Evolutionary conservation across 2,113 vertebrate genomes (phyloP).

Genomic region (Butastur rufipennis): DNA sequence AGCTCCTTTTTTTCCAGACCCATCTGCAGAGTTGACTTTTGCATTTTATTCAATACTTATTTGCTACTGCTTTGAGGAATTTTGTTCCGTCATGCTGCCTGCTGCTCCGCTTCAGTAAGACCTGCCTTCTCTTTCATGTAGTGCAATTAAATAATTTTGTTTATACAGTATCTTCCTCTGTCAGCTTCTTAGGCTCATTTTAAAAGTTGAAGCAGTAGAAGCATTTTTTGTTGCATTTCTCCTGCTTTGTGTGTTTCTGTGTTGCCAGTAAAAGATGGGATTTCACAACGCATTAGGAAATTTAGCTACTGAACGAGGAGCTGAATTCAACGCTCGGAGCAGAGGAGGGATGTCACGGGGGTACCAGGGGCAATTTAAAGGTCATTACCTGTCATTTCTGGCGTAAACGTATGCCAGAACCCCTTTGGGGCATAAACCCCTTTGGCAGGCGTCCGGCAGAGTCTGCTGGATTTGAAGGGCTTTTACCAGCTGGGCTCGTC

Average conservation of each 20-base stretch:
- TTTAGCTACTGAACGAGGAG: neutral
- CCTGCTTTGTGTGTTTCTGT: neutral
- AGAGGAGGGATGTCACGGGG: neutral
- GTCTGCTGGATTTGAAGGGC: neutral
- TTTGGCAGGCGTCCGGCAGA: neutral
- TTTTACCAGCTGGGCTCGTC: neutral
- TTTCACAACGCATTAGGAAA: neutral
- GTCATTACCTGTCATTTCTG: neutral
- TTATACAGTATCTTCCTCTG: neutral
- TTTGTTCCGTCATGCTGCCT: neutral
- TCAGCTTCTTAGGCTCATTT: neutral
- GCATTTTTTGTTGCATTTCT: neutral
- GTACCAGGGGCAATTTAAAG: neutral
- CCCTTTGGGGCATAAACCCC: too few relatives aligned
- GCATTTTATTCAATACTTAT: conserved; percentile 26
- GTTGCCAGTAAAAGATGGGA: neutral
- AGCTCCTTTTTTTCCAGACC: neutral
- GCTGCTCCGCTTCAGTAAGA: neutral
- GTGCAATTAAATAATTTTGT: neutral
- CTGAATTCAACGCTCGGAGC: neutral
- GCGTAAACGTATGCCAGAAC: fast-evolving
- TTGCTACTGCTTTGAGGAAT: conserved; percentile 22
- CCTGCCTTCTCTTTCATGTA: neutral
- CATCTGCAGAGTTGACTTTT: neutral
- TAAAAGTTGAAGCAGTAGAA: neutral